phyloP scores from a whole-genome alignment of 1,140 invertebrate species.

The Bombus difficillimus region DNA sequence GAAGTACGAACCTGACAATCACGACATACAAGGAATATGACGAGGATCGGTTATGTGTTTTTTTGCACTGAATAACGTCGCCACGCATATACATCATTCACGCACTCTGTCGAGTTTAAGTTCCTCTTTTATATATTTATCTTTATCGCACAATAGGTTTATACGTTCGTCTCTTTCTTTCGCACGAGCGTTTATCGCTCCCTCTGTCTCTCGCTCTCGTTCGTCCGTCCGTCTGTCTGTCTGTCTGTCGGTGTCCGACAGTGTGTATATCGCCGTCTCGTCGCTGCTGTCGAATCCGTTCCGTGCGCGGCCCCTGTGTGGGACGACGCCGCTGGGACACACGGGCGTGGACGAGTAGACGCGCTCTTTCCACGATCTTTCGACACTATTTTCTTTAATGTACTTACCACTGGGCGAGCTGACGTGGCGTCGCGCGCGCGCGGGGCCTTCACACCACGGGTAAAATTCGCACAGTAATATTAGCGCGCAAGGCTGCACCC shows the following conservation, averaged over 20 bases:
- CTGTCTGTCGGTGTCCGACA: constrained; percentile 38
- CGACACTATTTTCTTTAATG: constrained; percentile 63
- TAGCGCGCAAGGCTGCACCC: constrained; percentile 77
- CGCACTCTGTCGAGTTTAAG: constrained; percentile 5
- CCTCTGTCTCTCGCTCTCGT: constrained; percentile 41
- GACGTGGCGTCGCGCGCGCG: constrained; percentile 80
- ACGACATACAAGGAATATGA: constrained; percentile 88
- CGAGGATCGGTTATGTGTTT: constrained; percentile 90
- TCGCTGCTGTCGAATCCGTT: constrained; percentile 62
- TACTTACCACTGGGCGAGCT: constrained; percentile 87
- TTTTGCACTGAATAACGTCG: constrained; percentile 83
- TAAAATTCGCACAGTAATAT: constrained; percentile 68
- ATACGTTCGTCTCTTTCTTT: constrained; percentile 42
- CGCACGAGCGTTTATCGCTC: constrained; percentile 35
- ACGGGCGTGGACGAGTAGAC: constrained; percentile 65
- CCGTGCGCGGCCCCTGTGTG: constrained; percentile 57
- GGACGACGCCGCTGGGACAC: constrained; percentile 65
- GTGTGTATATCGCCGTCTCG: constrained; percentile 56
- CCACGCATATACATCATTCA: constrained; percentile 61
- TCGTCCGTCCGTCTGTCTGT: constrained; percentile 42
- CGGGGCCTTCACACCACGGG: constrained; percentile 61
- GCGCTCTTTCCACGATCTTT: constrained; percentile 59
- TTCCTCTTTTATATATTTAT: constrained; percentile 37
- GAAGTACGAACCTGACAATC: constrained; percentile 84
- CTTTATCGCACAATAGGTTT: constrained; percentile 36